Conservation (phyloP, 1,140 invertebrate genomes). For the Uloborus diversus region DNA sequence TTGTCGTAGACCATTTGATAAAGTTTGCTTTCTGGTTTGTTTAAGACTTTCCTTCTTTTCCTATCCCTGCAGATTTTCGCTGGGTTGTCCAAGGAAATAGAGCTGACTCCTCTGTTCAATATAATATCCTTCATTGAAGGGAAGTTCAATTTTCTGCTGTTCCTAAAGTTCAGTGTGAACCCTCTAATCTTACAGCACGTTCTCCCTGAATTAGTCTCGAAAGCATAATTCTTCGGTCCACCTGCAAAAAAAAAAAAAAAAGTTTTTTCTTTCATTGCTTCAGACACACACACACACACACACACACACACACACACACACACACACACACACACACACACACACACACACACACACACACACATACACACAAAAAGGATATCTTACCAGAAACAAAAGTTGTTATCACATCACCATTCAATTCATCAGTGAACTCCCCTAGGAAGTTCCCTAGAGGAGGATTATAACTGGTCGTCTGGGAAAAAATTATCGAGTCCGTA, state of each 20-base stretch:
- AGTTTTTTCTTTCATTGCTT: background rate
- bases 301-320: no score
- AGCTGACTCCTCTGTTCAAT: background rate
- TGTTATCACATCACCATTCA: background rate
- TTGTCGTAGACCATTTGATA: slow-evolving; percentile 6
- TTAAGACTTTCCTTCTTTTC: background rate
- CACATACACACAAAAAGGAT: background rate
- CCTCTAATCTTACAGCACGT: background rate
- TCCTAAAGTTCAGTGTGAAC: background rate
- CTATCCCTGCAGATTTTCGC: background rate
- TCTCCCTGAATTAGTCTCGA: background rate
- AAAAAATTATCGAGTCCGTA: background rate
- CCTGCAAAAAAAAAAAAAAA: background rate
- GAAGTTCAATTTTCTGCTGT: background rate
- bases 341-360: no score
- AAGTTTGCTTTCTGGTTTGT: background rate
- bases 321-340: no score
- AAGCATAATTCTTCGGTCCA: slow-evolving; percentile 2
- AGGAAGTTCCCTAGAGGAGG: background rate
- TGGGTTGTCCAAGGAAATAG: background rate
- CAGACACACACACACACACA: background rate
- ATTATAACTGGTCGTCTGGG: background rate
- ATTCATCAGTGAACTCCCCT: no score
- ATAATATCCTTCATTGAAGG: background rate
- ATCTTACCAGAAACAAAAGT: background rate